Conservation (phyloP, 2,113 vertebrate genomes). For the Campylomormyrus numenius region DNA sequence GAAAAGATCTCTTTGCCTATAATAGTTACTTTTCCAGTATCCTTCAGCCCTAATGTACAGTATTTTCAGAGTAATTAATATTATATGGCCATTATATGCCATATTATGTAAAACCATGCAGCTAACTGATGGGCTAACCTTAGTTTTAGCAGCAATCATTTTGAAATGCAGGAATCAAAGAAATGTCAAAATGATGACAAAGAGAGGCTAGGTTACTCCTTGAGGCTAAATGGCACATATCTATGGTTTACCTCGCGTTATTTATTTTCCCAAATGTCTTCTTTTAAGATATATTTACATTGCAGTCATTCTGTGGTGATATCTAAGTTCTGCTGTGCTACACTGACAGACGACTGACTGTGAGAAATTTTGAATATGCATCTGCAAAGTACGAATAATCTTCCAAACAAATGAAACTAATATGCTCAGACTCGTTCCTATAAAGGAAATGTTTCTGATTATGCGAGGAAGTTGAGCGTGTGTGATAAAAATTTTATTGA, state of each 20-base stretch:
- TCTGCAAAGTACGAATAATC: neutral
- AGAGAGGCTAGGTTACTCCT: neutral
- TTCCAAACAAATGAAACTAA: neutral
- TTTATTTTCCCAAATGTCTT: neutral
- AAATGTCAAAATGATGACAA: neutral
- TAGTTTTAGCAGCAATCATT: neutral
- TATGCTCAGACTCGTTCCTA: neutral
- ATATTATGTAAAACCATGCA: neutral
- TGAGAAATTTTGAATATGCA: neutral
- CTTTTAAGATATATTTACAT: neutral
- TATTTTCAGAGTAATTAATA: neutral
- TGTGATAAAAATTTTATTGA: slow-evolving; percentile 1
- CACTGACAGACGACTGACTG: neutral
- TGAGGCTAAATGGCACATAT: neutral
- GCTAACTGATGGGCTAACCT: neutral
- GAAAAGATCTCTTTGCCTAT: neutral
- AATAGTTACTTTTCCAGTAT: neutral
- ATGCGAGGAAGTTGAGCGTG: neutral
- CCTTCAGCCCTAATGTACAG: neutral
- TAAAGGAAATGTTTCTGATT: slow-evolving; percentile 1
- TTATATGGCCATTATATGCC: neutral
- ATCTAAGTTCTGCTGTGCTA: neutral
- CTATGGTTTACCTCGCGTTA: neutral
- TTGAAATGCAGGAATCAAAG: neutral
- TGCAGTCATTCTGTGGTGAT: neutral